Base-by-base conservation (phyloP, 2,888 invertebrate genomes). In the Drosophila greeni region DNA sequence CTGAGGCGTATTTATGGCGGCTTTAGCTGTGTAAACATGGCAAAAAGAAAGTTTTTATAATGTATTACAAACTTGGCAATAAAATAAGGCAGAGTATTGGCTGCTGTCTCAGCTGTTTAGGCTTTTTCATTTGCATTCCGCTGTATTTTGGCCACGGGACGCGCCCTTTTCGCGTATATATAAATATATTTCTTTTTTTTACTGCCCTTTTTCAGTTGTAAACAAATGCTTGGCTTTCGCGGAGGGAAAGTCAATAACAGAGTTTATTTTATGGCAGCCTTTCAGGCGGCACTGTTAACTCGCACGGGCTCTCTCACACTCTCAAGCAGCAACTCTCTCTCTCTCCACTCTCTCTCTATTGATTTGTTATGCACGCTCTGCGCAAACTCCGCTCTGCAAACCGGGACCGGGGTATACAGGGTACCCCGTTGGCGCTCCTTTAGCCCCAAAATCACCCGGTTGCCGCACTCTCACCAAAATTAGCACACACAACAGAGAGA, bases 231-330 rank as follows among this genome's bases (percentile, higher is more conserved):
- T 18, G 29, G 20, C 6, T 26, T 6, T n/a, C 12, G n/a, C 5
- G 34, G 49, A 34, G 48, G 36, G n/a, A 58, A 40, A 60, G 60
- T 60, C 66, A 72, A 72, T 61, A 72, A 69, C 74, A 74, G 74
- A 56, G 47, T 70, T 82, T 82, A 75, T 75, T 72, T 78, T 82
- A 76, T 76, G 58, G 77, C 76, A 80, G 67, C 61, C 70, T 70
- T 69, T 68, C n/a, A 68, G 73, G 77, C 81, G 69, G 70, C 78
- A 36, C 83, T 79, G 78, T 77, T 77, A 81, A 70, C 49, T 58
- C 24, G 18, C 34, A 8, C 34, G 1, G 42, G 26, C 40, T 54
- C 42, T 12, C 31, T 31, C 31, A 31, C 31, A 31, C 31, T 31
- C 31, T 12, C 31, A 7, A 24, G 24, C 24, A 24, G 16, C 24